Evolutionary conservation across 2,888 invertebrate species (phyloP).

Genomic region (Drosophila birchii): DNA sequence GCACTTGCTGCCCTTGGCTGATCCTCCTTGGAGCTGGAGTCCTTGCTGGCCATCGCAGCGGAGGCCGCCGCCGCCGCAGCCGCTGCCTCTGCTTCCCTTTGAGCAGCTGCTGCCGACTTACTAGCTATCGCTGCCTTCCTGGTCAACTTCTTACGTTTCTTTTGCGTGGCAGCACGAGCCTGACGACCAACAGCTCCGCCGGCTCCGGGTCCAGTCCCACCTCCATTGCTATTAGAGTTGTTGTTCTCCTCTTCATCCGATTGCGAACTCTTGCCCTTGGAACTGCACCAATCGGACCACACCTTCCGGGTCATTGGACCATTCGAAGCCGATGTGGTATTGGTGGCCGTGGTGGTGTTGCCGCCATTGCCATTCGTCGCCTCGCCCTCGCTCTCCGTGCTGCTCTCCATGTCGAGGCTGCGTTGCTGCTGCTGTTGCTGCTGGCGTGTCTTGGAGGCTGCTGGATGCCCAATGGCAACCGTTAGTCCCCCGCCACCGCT

Average conservation of each 20-base stretch:
- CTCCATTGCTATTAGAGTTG: constrained; percentile 80
- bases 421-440: constrained; percentile 65
- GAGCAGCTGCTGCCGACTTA: constrained; percentile 82
- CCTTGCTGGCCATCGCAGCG: constrained; percentile 70
- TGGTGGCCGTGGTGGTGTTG: constrained; percentile 60
- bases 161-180: constrained; percentile 75
- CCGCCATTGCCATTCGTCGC: constrained; percentile 71
- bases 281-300: constrained; percentile 90
- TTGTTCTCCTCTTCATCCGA: constrained; percentile 87
- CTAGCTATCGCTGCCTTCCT: constrained; percentile 84
- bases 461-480: constrained; percentile 66
- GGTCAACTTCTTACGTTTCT: constrained; percentile 84
- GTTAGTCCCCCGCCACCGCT: constrained; percentile 27
- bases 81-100: constrained; percentile 84
- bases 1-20: constrained; percentile 61
- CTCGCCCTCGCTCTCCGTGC: constrained; percentile 81
- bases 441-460: constrained; percentile 74
- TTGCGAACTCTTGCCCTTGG: constrained; percentile 87
- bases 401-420: constrained; percentile 80
- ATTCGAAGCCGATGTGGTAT: constrained; percentile 63
- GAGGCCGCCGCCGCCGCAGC: constrained; percentile 77
- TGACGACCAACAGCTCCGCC: constrained; percentile 56
- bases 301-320: constrained; percentile 89
- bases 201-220: constrained; percentile 28
- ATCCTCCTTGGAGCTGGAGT: constrained; percentile 84